Evolutionary conservation across 2,113 vertebrate genomes (phyloP), one percentile per base, ranked within the genome.

Genomic region (Perca flavescens): DNA sequence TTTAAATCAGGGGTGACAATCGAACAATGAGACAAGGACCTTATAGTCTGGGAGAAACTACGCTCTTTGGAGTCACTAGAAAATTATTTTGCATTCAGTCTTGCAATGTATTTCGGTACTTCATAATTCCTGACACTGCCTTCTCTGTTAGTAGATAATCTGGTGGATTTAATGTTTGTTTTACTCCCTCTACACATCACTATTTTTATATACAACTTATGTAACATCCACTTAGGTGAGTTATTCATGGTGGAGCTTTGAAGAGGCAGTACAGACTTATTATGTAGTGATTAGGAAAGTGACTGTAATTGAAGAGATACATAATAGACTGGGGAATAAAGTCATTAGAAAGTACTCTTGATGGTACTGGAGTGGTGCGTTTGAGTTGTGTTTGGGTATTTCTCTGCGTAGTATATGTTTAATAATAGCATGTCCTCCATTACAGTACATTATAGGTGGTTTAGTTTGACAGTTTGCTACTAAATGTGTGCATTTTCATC

Each of bases 171-270:
- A 84, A 74, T 28, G 8, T 28, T 67, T 31, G 14, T 66, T 43
- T 65, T 58, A 66, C 71, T 82, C 84, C 66, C 67, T 67, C 77
- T 64, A 57, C 47, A 49, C 9, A 40, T 73, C 16, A 22, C 65
- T 84, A 85, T 85, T 88, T 85, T 80, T 80, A 66, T 56, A 84
- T 73, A 34, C 53, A 79, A 49, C 76, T 81, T 75, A 60, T 73
- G 81, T 70, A 88, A 80, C 76, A 78, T 66, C 14, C 25, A 54
- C 62, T 72, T 65, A 72, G 62, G 57, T 34, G 57, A 67, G 63
- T 83, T 52, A 75, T 74, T 81, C 53, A 64, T 11, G 50, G 53
- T 7, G 57, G 43, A 62, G 72, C 75, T 70, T 67, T 79, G 62
- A 79, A 54, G 53, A 49, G 52, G 63, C 43, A 60, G 50, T 19